Percentiles rank a stretch among this genome's conserved stretches.
phyloP scores from a whole-genome alignment of 2,113 vertebrate species.

The Oreochromis aureus region DNA sequence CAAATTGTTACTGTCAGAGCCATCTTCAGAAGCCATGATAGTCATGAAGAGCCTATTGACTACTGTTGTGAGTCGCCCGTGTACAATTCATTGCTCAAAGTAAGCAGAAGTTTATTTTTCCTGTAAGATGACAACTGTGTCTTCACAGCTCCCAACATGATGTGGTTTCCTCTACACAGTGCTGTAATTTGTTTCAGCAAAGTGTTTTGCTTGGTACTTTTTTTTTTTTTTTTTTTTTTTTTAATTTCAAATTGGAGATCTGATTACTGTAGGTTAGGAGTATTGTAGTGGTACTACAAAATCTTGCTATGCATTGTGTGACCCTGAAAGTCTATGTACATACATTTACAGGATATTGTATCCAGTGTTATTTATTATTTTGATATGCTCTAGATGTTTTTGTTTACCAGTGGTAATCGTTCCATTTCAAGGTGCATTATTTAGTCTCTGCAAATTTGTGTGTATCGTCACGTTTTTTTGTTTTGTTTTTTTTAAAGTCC shows the following conservation, averaged over 20 bases:
- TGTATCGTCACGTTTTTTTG: neutral
- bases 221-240: neutral
- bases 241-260: too few species aligned
- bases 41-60: neutral
- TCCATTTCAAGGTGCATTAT: constrained; percentile 1
- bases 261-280: too few species aligned
- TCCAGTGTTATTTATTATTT: constrained; percentile 55
- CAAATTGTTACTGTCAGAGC: neutral
- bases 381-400: constrained; percentile 2
- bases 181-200: neutral
- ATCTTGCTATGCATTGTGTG: constrained; percentile 9
- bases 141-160: neutral
- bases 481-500: neutral
- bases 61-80: neutral
- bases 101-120: neutral
- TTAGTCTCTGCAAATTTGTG: neutral
- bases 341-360: constrained; percentile 3
- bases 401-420: constrained; percentile 7
- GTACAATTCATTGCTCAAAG: neutral
- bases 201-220: neutral
- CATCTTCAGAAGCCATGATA: neutral
- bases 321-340: constrained; percentile 12
- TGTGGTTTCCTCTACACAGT: neutral
- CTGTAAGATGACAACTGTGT: neutral
- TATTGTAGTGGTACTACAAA: neutral